Base-by-base conservation (phyloP, 2,888 invertebrate species). In the Drosophila prolongata region DNA sequence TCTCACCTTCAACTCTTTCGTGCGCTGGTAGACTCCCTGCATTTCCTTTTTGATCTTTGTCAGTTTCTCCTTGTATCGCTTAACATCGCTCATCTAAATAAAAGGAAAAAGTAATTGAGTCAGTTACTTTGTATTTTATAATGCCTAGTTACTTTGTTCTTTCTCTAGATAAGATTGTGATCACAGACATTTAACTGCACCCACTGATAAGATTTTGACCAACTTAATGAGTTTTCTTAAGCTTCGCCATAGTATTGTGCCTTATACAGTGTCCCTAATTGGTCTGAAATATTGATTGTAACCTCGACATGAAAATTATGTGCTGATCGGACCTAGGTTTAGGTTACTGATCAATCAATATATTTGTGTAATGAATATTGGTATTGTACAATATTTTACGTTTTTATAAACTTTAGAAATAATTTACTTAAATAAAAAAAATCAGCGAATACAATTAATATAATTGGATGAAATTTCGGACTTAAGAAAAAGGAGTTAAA, bases 1-100 rank as follows among this genome's bases (percentile, higher is more conserved):
- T 57, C 56, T 77, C 69, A 92, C 92, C 91, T 92, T 92, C 34
- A 92, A 76, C 3, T 77, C 79, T 79, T 90, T 91, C 24, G 90
- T 89, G 35, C 90, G 91, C 56, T 92, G 91, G 78, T 92, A 92
- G 74, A 92, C 90, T 35, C 60, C 80, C 53, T 90, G 90, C 92
- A 92, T 92, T 86, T 92, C 90, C 59, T 90, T 91, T 66, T 90
- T 91, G 58, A 92, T 90, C 79, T 82, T 82, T 13, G 89, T 71
- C 59, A 92, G 75, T 71, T 91, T 92, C 19, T 92, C 92, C 54
- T 89, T 88, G 77, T 92, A 92, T 27, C 83, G 60, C 76, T 90
- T 91, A 11, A 92, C 89, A 58, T 79, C 84, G 66, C 84, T 87
- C 90, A 92, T 91, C 92, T 92, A 61, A 14, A 79, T 75, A 54